These are phyloP conservation scores for Tragelaphus buxtoni DNA, from an alignment of 2,113 vertebrate genomes.

Conservation along the genomic window DNA sequence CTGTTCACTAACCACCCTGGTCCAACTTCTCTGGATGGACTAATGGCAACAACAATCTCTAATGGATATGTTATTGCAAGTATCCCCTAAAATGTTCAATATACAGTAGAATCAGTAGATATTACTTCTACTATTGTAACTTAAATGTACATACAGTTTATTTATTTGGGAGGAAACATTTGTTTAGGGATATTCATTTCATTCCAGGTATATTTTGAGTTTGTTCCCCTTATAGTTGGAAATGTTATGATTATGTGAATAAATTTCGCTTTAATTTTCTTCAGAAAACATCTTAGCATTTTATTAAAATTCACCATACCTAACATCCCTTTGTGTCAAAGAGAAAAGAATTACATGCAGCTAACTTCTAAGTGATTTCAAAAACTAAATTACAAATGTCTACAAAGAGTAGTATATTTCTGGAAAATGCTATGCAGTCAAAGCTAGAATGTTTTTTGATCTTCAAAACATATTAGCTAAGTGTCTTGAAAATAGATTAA, in stretches of 20 bases:
- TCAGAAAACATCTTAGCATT: background rate
- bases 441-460: background rate
- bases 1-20: background rate
- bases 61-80: background rate
- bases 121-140: background rate
- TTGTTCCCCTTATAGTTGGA: background rate
- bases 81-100: background rate
- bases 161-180: background rate
- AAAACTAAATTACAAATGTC: background rate
- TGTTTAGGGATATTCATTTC: background rate
- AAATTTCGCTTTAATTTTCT: background rate
- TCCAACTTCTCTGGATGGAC: background rate
- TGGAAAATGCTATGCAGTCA: background rate
- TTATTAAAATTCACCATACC: background rate
- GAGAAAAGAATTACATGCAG: background rate
- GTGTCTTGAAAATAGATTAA: background rate
- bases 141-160: background rate
- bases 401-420: background rate
- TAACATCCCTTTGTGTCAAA: background rate
- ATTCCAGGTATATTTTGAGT: background rate
- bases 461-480: background rate
- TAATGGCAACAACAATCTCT: background rate
- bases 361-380: background rate
- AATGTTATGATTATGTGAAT: background rate
- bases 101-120: background rate